Base-by-base conservation (phyloP, 30 jellyfish, hydroid and myxozoan species). In the Chrysaora quinquecirrha region DNA sequence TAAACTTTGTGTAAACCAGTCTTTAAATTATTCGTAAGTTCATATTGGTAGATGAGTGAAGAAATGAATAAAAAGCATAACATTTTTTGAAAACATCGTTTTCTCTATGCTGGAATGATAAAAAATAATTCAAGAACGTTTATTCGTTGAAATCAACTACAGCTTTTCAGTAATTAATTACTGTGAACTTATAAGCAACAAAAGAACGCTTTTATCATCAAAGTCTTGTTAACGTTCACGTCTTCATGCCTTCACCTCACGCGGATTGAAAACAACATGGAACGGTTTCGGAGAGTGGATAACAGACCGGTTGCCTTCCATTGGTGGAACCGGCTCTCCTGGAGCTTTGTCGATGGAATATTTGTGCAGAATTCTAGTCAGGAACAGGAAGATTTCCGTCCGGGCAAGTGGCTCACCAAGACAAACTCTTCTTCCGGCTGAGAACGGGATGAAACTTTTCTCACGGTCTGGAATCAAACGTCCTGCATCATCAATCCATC, bases 371-470 rank as follows among this genome's bases (percentile, higher is more conserved):
- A 90, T 23, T 0, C 92, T 82, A 1, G 97, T 43, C 64, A 76
- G 48, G 85, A 90, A 82, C n/a, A 83, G 31, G 64, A 64, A 76
- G 30, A 90, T 22, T 85, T 90, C 89, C 21, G 85, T 66, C 43
- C 76, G 67, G 32, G 97, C 97, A 6, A 90, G 69, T 6, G 75
- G 25, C 31, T 83, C 96, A 21, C 97, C 97, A 14, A 90, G 85
- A 79, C 97, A 90, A 6, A 77, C 88, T 31, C 97, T 71, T 33
- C 89, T 75, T 30, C 97, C 97, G 24, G 96, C 88, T 14, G 97
- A 90, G 68, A 90, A 90, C 1, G 97, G 97, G 75, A 90, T 28
- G 64, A 48, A 90, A 34, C 93, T 78, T 18, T 20, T 64, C 38
- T 73, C 80, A 24, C 76, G 76, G 34, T 71, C 83, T 3, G 80